phyloP scores from a whole-genome alignment of 2,888 invertebrate species.

The Oligia strigilis region DNA sequence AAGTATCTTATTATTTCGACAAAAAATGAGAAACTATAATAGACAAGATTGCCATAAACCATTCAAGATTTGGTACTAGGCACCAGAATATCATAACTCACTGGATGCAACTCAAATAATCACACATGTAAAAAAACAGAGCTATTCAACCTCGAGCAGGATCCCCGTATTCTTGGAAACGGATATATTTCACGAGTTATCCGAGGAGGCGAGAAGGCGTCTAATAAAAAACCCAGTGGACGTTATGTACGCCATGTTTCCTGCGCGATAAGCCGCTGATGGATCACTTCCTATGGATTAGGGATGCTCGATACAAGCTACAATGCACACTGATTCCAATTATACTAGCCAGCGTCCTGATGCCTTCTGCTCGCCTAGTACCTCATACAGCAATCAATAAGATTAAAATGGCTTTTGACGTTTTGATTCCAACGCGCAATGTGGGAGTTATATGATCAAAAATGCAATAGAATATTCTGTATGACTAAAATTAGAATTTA shows the following conservation, averaged over 20 bases:
- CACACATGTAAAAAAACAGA: conserved; percentile 32
- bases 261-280: conserved; percentile 87
- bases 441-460: conserved; percentile 22
- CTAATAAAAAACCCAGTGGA: conserved; percentile 69
- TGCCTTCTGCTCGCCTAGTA: conserved; percentile 41
- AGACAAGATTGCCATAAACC: not conserved
- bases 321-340: conserved; percentile 62
- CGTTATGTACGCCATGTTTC: conserved; percentile 76
- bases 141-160: conserved; percentile 41
- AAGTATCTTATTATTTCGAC: too few species aligned
- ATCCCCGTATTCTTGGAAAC: conserved; percentile 63
- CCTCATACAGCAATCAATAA: conserved; percentile 21
- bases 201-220: conserved; percentile 58
- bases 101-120: conserved; percentile 41
- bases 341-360: conserved; percentile 41
- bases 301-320: conserved; percentile 68
- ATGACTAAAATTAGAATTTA: conserved; percentile 11
- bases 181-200: conserved; percentile 66
- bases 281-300: conserved; percentile 86
- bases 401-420: conserved; percentile 26
- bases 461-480: conserved; percentile 22
- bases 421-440: conserved; percentile 17
- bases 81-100: conserved; percentile 50
- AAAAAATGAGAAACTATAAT: not conserved
- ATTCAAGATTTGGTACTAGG: not conserved